Conservation (phyloP, 2,113 vertebrate species). For the Noctilio leporinus region DNA sequence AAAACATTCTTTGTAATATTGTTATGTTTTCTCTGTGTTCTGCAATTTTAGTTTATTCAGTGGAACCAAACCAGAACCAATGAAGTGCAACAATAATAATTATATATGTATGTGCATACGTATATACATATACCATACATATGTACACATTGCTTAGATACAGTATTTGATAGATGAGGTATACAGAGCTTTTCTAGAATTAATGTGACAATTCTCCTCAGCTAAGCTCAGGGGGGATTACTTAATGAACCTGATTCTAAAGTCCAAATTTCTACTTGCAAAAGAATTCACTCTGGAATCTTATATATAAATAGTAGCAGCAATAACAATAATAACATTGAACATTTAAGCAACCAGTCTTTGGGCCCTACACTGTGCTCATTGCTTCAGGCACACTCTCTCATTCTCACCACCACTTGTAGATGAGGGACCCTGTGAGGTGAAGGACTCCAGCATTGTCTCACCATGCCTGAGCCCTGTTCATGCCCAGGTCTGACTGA, state of each 20-base stretch:
- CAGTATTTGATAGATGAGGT: background rate
- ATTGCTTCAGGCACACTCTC: accelerated
- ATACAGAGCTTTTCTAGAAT: background rate
- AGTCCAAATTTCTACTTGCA: background rate
- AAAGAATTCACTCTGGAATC: background rate
- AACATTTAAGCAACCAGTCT: background rate
- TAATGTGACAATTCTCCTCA: background rate
- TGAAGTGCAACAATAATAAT: background rate
- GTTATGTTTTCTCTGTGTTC: conserved; percentile 14
- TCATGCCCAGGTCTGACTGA: background rate
- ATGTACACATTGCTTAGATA: background rate
- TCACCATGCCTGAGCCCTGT: background rate
- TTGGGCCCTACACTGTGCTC: background rate
- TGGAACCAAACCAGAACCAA: background rate
- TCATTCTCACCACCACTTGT: background rate
- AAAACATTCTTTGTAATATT: background rate
- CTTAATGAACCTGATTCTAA: background rate
- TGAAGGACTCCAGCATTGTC: background rate
- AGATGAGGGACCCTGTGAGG: background rate
- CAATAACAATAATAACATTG: background rate
- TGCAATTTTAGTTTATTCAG: background rate
- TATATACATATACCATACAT: background rate
- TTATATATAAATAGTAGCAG: background rate
- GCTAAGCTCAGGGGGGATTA: background rate
- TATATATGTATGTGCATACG: background rate